A percentile compares a stretch with the other conserved stretches of the same genome.
phyloP scores from a whole-genome alignment of 1,140 invertebrate species.

The Drosophila micromelanica region DNA sequence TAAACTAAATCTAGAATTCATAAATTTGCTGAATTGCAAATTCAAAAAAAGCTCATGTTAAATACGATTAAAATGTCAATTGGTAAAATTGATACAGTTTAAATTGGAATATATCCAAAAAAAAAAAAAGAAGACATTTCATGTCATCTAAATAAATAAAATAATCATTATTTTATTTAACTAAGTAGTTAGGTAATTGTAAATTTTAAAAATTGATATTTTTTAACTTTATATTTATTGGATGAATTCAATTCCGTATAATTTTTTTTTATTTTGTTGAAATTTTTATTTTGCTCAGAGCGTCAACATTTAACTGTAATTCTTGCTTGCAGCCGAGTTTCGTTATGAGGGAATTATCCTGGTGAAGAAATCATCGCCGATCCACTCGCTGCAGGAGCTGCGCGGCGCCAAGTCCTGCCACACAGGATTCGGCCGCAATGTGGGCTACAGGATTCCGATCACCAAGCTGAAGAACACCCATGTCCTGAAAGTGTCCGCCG shows the following conservation, averaged over 20 bases:
- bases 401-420: constrained; percentile 91
- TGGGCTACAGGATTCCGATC: constrained; percentile 91
- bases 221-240: too few relatives aligned
- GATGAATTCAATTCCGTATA: too few relatives aligned
- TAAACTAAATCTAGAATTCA: too few relatives aligned
- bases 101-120: too few relatives aligned
- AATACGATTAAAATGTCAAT: neutral
- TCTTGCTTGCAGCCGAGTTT: constrained; percentile 86
- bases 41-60: neutral
- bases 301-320: neutral
- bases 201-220: too few relatives aligned
- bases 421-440: constrained; percentile 91
- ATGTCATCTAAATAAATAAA: too few relatives aligned
- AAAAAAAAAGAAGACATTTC: too few relatives aligned
- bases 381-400: constrained; percentile 87
- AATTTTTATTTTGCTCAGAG: too few relatives aligned
- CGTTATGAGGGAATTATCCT: constrained; percentile 92
- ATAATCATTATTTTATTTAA: too few relatives aligned
- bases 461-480: constrained; percentile 89
- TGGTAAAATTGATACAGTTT: too few relatives aligned
- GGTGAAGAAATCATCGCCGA: constrained; percentile 88
- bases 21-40: neutral
- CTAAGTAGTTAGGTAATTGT: too few relatives aligned
- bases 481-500: constrained; percentile 88
- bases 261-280: too few relatives aligned